Evolutionary conservation across 2,888 invertebrate genomes (phyloP).

Genomic region (Trissoscelio sp.): DNA sequence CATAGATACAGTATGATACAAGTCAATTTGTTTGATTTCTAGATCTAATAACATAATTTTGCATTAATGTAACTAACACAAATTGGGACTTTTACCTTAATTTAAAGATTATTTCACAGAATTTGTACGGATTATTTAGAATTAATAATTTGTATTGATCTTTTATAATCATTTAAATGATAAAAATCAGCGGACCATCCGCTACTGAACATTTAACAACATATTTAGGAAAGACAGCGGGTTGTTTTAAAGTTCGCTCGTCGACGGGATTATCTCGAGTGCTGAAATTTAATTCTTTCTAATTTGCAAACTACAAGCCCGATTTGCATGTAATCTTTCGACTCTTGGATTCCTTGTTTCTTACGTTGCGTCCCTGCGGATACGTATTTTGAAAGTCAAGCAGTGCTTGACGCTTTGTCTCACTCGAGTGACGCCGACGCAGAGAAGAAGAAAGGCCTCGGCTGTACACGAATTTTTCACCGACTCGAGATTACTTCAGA

Average conservation of each 20-base stretch:
- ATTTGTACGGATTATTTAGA: too few relatives aligned
- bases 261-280: conserved; percentile 49
- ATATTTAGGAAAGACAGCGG: neutral
- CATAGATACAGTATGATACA: too few relatives aligned
- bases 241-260: conserved; percentile 20
- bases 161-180: too few relatives aligned
- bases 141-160: too few relatives aligned
- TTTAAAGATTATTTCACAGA: too few relatives aligned
- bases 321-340: conserved; percentile 67
- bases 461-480: conserved; percentile 21
- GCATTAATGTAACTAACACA: too few relatives aligned
- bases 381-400: conserved; percentile 69
- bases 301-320: conserved; percentile 66
- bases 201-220: neutral
- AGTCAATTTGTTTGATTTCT: too few relatives aligned
- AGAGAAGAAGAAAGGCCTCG: conserved; percentile 55
- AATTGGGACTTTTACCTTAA: too few relatives aligned
- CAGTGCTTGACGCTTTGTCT: conserved; percentile 61
- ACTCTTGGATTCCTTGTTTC: conserved; percentile 64
- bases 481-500: conserved; percentile 45
- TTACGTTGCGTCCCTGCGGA: conserved; percentile 59
- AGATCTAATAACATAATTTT: too few relatives aligned
- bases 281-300: conserved; percentile 63
- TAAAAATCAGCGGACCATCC: too few relatives aligned
- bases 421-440: conserved; percentile 51